Evolutionary conservation across 2,888 invertebrate genomes (phyloP).

Genomic region (Pemphredon lugubris): DNA sequence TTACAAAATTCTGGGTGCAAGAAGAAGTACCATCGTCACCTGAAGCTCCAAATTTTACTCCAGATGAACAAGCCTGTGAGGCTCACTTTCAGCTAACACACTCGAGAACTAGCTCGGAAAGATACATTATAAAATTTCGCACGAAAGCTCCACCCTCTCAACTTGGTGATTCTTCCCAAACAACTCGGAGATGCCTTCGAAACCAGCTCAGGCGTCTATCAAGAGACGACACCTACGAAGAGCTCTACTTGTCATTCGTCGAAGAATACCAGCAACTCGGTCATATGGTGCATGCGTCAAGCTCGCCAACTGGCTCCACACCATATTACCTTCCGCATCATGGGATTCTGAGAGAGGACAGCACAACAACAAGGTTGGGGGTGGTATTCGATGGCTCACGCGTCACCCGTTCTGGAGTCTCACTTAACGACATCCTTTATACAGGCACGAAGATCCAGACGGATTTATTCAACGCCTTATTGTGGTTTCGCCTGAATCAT

Average conservation of each 20-base stretch:
- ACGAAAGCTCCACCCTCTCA: neutral
- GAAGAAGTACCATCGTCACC: neutral
- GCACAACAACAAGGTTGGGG: neutral
- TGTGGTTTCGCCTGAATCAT: no score
- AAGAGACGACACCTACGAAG: neutral
- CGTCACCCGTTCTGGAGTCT: neutral
- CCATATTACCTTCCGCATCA: neutral
- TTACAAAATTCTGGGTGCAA: constrained; percentile 2
- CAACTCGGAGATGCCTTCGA: neutral
- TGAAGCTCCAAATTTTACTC: neutral
- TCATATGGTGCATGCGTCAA: neutral
- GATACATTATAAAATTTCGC: neutral
- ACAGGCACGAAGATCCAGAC: no score
- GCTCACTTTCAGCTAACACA: neutral
- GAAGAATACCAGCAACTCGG: neutral
- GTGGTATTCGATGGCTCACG: neutral
- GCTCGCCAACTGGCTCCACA: neutral
- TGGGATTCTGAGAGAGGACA: neutral
- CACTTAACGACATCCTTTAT: no score
- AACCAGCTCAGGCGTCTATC: neutral
- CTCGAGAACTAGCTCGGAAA: neutral
- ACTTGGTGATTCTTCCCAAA: neutral
- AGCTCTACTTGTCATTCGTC: neutral
- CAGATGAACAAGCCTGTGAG: neutral
- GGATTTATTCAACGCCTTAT: no score